A percentile compares a stretch with the other conserved stretches of the same genome.
phyloP scores from a whole-genome alignment of 1,140 invertebrate species.

The Monochamus saltuarius region DNA sequence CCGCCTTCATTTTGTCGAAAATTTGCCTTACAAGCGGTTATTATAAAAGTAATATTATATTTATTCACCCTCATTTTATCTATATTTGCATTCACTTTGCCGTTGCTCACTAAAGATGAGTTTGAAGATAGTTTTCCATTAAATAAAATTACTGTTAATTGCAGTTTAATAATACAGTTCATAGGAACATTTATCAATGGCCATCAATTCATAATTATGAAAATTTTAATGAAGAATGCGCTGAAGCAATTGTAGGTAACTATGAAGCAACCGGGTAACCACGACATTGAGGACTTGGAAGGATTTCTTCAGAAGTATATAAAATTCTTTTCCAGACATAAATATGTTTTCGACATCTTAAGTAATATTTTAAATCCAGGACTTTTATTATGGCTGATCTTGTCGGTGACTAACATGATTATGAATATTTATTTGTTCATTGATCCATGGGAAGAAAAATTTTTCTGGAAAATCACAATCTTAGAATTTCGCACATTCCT shows the following conservation, averaged over 20 bases:
- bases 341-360: background rate
- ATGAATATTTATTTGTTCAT: conserved; percentile 22
- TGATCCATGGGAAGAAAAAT: background rate
- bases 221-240: too few species aligned
- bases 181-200: background rate
- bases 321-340: background rate
- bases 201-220: background rate
- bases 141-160: too few species aligned
- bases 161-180: too few species aligned
- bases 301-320: background rate
- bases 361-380: background rate
- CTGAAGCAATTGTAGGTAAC: too few species aligned
- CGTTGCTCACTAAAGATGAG: too few species aligned
- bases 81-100: too few species aligned
- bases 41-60: background rate
- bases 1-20: too few species aligned
- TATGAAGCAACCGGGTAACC: too few species aligned
- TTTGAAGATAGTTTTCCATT: too few species aligned
- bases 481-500: background rate
- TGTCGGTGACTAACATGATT: conserved; percentile 1
- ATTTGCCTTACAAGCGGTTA: background rate
- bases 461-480: background rate
- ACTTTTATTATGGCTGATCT: background rate
- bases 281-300: too few species aligned
- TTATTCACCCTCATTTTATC: background rate